Conservation (phyloP, 2,797 vertebrate genomes). For the Syngnathus rostellatus region DNA sequence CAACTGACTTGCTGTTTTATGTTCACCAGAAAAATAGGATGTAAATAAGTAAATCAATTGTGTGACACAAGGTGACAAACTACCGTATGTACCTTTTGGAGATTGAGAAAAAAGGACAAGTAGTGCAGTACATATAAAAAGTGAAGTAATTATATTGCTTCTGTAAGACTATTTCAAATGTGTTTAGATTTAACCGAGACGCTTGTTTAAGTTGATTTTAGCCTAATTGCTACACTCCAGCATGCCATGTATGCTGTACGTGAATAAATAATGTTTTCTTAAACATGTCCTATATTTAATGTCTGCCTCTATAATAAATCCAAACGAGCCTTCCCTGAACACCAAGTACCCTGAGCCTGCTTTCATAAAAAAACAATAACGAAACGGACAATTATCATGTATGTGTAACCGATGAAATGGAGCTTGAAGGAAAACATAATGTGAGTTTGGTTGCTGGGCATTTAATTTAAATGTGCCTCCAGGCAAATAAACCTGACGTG, state of each 20-base stretch:
- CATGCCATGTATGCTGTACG: no score
- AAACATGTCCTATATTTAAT: no score
- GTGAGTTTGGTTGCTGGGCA: slow-evolving; percentile 28
- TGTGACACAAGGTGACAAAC: not conserved
- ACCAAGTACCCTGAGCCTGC: not conserved
- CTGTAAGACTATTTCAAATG: no score
- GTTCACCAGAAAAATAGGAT: not conserved
- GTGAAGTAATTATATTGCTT: no score
- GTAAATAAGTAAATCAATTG: not conserved
- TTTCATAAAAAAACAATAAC: slow-evolving; percentile 25
- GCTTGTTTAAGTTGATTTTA: no score
- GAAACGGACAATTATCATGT: slow-evolving; percentile 31
- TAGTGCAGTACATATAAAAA: no score
- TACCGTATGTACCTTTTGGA: not conserved
- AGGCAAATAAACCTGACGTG: slow-evolving; percentile 38
- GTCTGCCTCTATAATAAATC: no score
- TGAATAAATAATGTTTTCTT: no score
- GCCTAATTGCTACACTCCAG: no score
- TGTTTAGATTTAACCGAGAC: no score
- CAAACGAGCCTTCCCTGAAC: not conserved
- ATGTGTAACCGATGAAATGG: slow-evolving; percentile 35
- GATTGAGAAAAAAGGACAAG: no score
- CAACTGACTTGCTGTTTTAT: not conserved
- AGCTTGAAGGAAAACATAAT: slow-evolving; percentile 42
- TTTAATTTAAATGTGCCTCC: slow-evolving; percentile 38